Evolutionary conservation across 1,140 invertebrate species (phyloP).

Genomic region (Vanessa tameamea): DNA sequence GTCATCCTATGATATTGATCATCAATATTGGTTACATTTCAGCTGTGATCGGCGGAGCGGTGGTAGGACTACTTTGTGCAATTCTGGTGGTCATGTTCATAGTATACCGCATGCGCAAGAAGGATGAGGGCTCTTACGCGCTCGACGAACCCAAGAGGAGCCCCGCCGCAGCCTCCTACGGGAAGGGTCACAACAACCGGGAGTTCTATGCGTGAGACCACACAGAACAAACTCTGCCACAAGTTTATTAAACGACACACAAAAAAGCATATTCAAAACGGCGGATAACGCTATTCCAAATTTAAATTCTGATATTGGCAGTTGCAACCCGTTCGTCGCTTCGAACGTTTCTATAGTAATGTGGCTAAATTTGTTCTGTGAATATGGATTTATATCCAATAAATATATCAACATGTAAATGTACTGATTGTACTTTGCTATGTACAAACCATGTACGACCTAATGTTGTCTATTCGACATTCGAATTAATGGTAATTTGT

Average conservation of each 20-base stretch:
- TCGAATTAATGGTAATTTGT: conserved; percentile 34
- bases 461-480: conserved; percentile 49
- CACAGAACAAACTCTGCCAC: conserved; percentile 75
- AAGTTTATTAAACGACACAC: conserved; percentile 54
- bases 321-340: conserved; percentile 1
- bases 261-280: conserved; percentile 2
- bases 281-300: not conserved
- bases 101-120: conserved; percentile 99
- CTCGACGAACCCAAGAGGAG: conserved; percentile 97
- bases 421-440: conserved; percentile 67
- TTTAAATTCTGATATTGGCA: conserved; percentile 10
- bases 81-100: conserved; percentile 99
- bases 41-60: conserved; percentile 99
- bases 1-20: not conserved
- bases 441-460: conserved; percentile 64
- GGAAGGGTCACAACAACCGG: conserved; percentile 92
- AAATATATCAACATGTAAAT: conserved; percentile 48
- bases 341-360: conserved; percentile 40
- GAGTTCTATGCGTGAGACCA: conserved; percentile 96
- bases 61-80: conserved; percentile 97
- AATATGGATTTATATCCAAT: conserved; percentile 44
- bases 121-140: conserved; percentile 99
- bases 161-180: conserved; percentile 94
- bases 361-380: conserved; percentile 74
- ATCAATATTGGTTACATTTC: conserved; percentile 60